Base-by-base conservation (phyloP, 2,888 invertebrate species). In the Protodeltote pygarga region DNA sequence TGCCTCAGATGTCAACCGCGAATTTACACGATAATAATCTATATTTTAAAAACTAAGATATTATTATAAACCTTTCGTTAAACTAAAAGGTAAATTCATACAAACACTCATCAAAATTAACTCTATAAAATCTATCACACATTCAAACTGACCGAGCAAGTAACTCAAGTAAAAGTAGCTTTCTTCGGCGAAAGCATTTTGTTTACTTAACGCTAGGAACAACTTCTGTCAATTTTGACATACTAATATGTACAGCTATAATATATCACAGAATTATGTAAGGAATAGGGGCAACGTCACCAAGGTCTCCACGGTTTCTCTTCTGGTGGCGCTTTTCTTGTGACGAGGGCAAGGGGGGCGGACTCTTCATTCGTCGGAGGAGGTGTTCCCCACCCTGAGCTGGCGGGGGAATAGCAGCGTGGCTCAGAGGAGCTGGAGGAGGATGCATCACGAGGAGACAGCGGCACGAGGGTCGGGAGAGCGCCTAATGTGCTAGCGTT, bases 271-370 rank as follows among this genome's bases (percentile, higher is more conserved):
- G 75, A 68, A 66, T 64, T 55, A 54, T 71, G 46, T 65, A 55
- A 64, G 77, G 77, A 81, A 76, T 78, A 68, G 51, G 58, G 52
- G 52, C 32, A 37, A 24, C 54, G 86, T 92, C 92, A 96, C 97
- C 96, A 97, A 2, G 96, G 96, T 74, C 96, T 93, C 96, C 97
- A 97, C 15, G 96, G 96, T 74, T 95, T 95, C 28, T 96, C 95
- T 73, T 95, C 95, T 72, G 89, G 66, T 5, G 92, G 79, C 88
- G 93, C 68, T 77, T 92, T 90, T 93, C 95, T 94, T 70, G 95
- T 96, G 10, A 96, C 96, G 63, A 96, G 87, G 3, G 96, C 95
- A 17, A 96, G 85, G 0, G 96, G 96, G 35, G 84, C 90, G 0
- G 87, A 79, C 5, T 89, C 91, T 28, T 91, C 89, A 0, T 75